Conservation (phyloP, 1,140 invertebrate species). For the Drosophila nigromelanica region DNA sequence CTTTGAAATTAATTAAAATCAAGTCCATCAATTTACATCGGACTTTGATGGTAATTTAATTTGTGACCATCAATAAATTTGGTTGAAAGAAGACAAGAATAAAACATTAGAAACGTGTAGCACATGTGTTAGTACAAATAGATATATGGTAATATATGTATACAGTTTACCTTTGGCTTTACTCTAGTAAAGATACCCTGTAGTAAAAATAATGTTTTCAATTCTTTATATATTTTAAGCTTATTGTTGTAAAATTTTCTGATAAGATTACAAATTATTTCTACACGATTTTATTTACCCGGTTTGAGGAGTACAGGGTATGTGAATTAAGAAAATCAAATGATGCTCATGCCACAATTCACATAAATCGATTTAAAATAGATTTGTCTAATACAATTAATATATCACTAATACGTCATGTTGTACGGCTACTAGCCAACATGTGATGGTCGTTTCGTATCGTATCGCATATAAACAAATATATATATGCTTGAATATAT, state of each 20-base stretch:
- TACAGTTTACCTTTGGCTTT: too few species aligned
- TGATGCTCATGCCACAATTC: conserved; percentile 40
- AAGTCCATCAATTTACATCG: conserved; percentile 40
- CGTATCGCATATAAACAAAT: conserved; percentile 22
- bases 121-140: too few species aligned
- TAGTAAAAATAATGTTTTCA: too few species aligned
- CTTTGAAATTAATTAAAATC: conserved; percentile 35
- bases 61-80: conserved; percentile 46
- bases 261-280: too few species aligned
- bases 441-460: conserved; percentile 45
- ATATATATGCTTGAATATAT: conserved; percentile 11
- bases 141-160: too few species aligned
- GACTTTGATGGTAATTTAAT: conserved; percentile 47
- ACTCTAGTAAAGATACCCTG: too few species aligned
- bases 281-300: not conserved
- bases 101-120: conserved; percentile 19
- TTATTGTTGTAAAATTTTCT: too few species aligned
- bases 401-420: conserved; percentile 60
- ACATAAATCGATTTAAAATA: conserved; percentile 57
- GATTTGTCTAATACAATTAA: conserved; percentile 53
- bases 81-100: conserved; percentile 15
- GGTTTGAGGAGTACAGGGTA: conserved; percentile 1
- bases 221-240: too few species aligned
- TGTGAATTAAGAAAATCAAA: conserved; percentile 41
- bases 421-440: conserved; percentile 32